A percentile compares a stretch with the other conserved stretches of the same genome.
phyloP scores from a whole-genome alignment of 2,797 vertebrate species.

The Ctenosaura bakeri region DNA sequence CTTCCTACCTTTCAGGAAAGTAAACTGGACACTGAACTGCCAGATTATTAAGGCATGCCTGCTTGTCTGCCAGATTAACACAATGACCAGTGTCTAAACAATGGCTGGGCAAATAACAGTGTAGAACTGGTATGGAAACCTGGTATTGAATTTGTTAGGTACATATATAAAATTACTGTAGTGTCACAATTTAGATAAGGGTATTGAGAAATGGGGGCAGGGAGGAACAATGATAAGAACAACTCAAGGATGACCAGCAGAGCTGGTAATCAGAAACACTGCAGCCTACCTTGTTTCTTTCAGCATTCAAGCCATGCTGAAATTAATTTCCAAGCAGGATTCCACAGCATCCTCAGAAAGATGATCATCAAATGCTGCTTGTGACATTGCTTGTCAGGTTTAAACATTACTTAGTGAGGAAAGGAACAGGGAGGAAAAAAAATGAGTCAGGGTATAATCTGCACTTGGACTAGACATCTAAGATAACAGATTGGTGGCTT shows the following conservation, averaged over 20 bases:
- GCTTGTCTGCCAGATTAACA: background rate
- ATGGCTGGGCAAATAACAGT: background rate
- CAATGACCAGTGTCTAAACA: background rate
- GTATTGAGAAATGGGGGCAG: background rate
- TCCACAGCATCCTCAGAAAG: constrained; percentile 5
- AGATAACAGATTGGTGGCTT: background rate
- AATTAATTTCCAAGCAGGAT: constrained; percentile 34
- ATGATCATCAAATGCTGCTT: constrained; percentile 16
- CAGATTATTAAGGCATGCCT: background rate
- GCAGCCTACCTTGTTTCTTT: background rate
- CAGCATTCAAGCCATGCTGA: constrained; percentile 1
- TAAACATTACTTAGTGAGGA: constrained; percentile 6
- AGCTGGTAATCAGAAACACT: background rate
- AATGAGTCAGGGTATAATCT: background rate
- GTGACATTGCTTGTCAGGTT: background rate
- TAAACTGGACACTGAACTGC: constrained; percentile 8
- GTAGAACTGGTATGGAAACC: background rate
- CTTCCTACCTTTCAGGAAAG: background rate
- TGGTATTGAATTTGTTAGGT: background rate
- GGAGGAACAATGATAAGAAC: background rate
- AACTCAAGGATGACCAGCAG: background rate
- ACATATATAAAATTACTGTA: constrained; percentile 14
- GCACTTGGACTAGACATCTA: background rate
- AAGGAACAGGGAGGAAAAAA: background rate
- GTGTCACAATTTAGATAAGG: background rate